These are phyloP conservation scores for Cotesia glomerata DNA, from an alignment of 1,140 invertebrate genomes.

Conservation along the genomic window DNA sequence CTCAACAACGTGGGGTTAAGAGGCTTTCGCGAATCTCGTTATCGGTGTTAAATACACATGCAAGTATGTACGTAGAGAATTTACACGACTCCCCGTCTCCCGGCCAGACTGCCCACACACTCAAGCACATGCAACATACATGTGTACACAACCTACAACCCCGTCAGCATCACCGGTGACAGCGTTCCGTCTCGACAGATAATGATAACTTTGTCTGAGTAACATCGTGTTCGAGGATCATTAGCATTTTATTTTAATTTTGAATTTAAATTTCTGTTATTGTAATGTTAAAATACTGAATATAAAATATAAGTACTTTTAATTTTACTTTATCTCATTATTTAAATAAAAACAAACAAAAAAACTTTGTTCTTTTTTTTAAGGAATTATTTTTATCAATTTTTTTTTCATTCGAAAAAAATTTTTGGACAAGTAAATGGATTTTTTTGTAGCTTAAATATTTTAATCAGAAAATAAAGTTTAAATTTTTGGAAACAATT, in stretches of 20 bases:
- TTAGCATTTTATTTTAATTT: constrained; percentile 1
- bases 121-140: constrained; percentile 2
- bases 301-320: too few relatives aligned
- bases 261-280: background rate
- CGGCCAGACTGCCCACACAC: constrained; percentile 39
- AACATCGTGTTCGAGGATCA: background rate
- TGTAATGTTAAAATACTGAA: too few relatives aligned
- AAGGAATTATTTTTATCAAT: too few relatives aligned
- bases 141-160: background rate
- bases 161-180: constrained; percentile 7
- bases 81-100: constrained; percentile 54
- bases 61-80: constrained; percentile 46
- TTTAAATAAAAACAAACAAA: too few relatives aligned
- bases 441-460: too few relatives aligned
- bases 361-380: too few relatives aligned
- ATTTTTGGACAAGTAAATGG: too few relatives aligned
- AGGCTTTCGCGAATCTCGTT: constrained; percentile 58
- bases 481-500: too few relatives aligned
- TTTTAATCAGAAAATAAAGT: too few relatives aligned
- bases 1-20: constrained; percentile 44
- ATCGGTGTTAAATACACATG: constrained; percentile 38
- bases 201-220: constrained; percentile 17
- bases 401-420: too few relatives aligned
- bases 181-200: constrained; percentile 8
- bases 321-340: too few relatives aligned